Conservation (phyloP, 2,797 vertebrate species). For the Clarias laeviceps region DNA sequence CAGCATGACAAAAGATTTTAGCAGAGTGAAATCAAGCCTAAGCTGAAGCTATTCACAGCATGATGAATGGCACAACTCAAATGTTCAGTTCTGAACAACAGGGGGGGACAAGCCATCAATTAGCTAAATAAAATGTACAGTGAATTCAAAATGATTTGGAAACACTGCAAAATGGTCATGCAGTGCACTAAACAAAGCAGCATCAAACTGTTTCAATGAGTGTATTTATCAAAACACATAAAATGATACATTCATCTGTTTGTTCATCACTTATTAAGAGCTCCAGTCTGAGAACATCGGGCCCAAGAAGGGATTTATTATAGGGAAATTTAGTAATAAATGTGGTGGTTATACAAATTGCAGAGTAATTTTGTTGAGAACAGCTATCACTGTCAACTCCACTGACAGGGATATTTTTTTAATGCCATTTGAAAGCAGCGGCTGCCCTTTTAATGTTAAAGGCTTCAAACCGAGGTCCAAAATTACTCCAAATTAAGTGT, state of each 20-base stretch:
- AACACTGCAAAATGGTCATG: slow-evolving; percentile 7
- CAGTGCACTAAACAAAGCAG: slow-evolving; percentile 1
- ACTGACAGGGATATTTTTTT: slow-evolving; percentile 5
- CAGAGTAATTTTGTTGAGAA: slow-evolving; percentile 16
- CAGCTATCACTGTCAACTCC: slow-evolving; percentile 2
- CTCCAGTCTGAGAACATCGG: neutral
- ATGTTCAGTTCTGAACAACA: slow-evolving; percentile 27
- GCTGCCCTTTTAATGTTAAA: slow-evolving; percentile 1
- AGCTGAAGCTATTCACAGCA: slow-evolving; percentile 24
- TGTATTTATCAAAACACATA: neutral
- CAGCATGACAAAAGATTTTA: slow-evolving; percentile 43
- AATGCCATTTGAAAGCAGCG: neutral
- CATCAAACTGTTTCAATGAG: slow-evolving; percentile 1
- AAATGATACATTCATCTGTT: slow-evolving; percentile 3
- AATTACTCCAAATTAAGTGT: slow-evolving; percentile 14
- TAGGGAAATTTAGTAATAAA: slow-evolving; percentile 10
- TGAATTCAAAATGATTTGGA: slow-evolving; percentile 13
- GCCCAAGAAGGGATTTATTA: slow-evolving; percentile 14
- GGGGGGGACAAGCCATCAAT: slow-evolving; percentile 16
- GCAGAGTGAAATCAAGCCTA: slow-evolving; percentile 40
- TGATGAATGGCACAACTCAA: slow-evolving; percentile 29
- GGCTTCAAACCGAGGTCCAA: neutral
- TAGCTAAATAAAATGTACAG: slow-evolving; percentile 28
- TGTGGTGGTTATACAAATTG: slow-evolving; percentile 17
- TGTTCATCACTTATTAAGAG: neutral